phyloP scores from a whole-genome alignment of 2,888 invertebrate genomes.

The Lasiommata megera region DNA sequence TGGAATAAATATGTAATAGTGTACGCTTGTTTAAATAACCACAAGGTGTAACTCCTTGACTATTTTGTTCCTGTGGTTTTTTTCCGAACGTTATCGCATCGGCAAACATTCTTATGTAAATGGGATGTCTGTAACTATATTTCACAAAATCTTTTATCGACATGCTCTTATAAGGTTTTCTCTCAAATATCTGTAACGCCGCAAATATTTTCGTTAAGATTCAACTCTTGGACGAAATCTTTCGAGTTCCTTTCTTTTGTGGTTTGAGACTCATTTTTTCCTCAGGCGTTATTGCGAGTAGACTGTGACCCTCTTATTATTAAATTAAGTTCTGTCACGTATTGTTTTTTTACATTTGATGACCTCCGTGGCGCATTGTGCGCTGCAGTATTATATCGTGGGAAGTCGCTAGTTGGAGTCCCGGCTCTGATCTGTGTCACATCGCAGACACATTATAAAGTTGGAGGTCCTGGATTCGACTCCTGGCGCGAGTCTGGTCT shows the following conservation, averaged over 20 bases:
- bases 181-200: slow-evolving; percentile 14
- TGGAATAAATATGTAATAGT: no score
- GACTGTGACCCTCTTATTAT: slow-evolving; percentile 1
- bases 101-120: slow-evolving; percentile 31
- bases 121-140: slow-evolving; percentile 28
- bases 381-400: no score
- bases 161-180: slow-evolving; percentile 23
- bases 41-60: background rate
- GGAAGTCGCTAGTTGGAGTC: no score
- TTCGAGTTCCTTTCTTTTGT: slow-evolving; percentile 3
- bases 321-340: background rate
- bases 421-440: no score
- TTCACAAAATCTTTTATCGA: slow-evolving; percentile 30
- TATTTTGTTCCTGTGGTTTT: background rate
- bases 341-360: background rate
- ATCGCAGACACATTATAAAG: no score
- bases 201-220: slow-evolving; percentile 12
- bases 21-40: no score
- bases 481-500: no score
- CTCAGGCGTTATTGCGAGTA: background rate
- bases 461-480: no score
- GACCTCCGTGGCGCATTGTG: no score
- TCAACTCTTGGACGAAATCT: slow-evolving; percentile 19
- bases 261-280: background rate
- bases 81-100: slow-evolving; percentile 23